Evolutionary conservation across 2,888 invertebrate genomes (phyloP), one percentile per base, ranked within the genome.

Genomic region (Brenthis ino): DNA sequence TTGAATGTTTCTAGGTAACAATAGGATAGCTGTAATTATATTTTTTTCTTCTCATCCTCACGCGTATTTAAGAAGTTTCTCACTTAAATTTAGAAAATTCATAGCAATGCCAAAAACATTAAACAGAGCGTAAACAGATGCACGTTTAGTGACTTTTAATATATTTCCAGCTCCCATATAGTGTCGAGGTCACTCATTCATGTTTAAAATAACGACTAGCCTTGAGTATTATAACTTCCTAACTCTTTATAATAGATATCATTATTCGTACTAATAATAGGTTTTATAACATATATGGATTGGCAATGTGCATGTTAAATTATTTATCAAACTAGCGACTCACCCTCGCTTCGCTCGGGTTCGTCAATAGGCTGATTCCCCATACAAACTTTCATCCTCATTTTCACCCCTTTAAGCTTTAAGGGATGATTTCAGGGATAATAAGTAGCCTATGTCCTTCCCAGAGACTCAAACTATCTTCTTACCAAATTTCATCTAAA

Each of bases 81-180:
- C 12, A 60, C 33, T 60, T 60, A 60, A 28, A n/a, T 60, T 50
- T 48, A 50, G 50, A 33, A 60, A 50, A 60, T 12, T 6, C 33
- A 50, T 50, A 77, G 77, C 78, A 80, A 82, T 81, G 82, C 85
- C 82, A 85, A 86, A 87, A 86, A 87, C 87, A 88, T 82, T 81
- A 79, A 75, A 80, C 74, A 73, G 77, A 77, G 76, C 78, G 80
- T 85, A 86, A 88, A 87, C 87, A 87, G 82, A 51, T 80, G 77
- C 57, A 65, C 61, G 56, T 70, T 66, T n/a, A 47, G 37, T 53
- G n/a, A 58, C 24, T 67, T 57, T 47, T 16, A 67, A 65, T 57
- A 57, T 65, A 67, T 67, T 57, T 58, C 64, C 64, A 47, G 33
- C 14, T 20, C 33, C 33, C 12, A 57, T 51, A 43, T 55, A 54